Conservation (phyloP, 2,888 invertebrate genomes). For the Timema cristinae region DNA sequence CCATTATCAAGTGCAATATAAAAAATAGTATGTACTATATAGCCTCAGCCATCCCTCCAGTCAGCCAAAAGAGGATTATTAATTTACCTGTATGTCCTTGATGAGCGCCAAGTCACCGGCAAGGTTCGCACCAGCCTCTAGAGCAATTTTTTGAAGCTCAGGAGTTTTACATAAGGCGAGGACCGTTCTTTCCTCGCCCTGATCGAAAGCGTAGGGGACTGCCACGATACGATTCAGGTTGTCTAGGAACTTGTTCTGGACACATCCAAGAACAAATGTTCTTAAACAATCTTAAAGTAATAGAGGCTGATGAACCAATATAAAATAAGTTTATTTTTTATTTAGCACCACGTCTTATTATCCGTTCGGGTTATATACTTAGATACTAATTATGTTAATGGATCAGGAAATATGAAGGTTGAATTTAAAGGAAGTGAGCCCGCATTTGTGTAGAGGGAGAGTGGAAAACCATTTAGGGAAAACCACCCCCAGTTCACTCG, state of each 20-base stretch:
- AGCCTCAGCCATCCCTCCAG: too few relatives aligned
- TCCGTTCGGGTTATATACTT: too few relatives aligned
- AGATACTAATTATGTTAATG: too few relatives aligned
- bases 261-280: slow-evolving; percentile 31
- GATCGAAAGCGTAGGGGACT: slow-evolving; percentile 66
- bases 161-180: slow-evolving; percentile 71
- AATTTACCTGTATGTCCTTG: slow-evolving; percentile 63
- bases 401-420: too few relatives aligned
- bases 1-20: too few relatives aligned
- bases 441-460: too few relatives aligned
- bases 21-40: too few relatives aligned
- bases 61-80: too few relatives aligned
- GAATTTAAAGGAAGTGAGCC: too few relatives aligned
- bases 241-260: slow-evolving; percentile 62
- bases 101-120: slow-evolving; percentile 72
- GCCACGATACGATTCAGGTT: slow-evolving; percentile 62
- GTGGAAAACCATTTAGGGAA: too few relatives aligned
- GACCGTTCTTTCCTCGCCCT: slow-evolving; percentile 63
- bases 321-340: background rate
- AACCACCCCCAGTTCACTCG: too few relatives aligned
- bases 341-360: background rate
- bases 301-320: too few relatives aligned
- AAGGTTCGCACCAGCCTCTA: slow-evolving; percentile 65
- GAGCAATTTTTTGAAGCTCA: slow-evolving; percentile 56
- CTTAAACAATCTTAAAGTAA: slow-evolving; percentile 16